Percentiles rank a stretch among this genome's conserved stretches.
Conservation (phyloP, 2,888 invertebrate species). For the Hirtodrosophila cameraria region DNA sequence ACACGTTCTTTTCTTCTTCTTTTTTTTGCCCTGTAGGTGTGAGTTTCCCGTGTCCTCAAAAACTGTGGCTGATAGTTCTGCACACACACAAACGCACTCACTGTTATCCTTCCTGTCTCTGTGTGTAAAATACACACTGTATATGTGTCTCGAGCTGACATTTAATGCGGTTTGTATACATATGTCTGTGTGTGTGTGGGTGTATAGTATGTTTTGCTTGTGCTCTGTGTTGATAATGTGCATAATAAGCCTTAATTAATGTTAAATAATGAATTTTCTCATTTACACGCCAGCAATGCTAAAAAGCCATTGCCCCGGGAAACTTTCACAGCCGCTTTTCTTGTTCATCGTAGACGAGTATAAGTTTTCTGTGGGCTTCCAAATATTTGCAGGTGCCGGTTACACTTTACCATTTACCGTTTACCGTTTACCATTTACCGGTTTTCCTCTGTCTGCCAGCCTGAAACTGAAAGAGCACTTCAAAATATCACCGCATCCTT, state of each 20-base stretch:
- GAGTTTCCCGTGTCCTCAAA: conserved; percentile 6
- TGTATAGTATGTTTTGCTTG: conserved; percentile 10
- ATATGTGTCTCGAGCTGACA: conserved; percentile 55
- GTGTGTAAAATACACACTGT: conserved; percentile 16
- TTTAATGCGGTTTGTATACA: conserved; percentile 58
- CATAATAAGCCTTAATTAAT: conserved; percentile 80
- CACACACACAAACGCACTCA: conserved; percentile 21
- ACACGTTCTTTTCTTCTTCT: conserved; percentile 40
- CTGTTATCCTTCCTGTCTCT: conserved; percentile 7
- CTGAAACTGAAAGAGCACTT: conserved; percentile 7
- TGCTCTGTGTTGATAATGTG: conserved; percentile 72
- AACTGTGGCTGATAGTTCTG: conserved; percentile 55
- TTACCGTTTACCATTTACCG: conserved; percentile 10
- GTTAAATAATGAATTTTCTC: conserved; percentile 80
- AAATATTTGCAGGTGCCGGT: conserved; percentile 59
- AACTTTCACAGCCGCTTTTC: conserved; percentile 40
- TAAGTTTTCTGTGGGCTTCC: conserved; percentile 53
- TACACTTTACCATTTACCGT: conserved; percentile 15
- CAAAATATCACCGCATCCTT: conserved; percentile 8
- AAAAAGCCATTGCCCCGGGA: conserved; percentile 54
- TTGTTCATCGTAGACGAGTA: conserved; percentile 21
- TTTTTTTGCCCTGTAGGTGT: conserved; percentile 17
- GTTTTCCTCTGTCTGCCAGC: not conserved
- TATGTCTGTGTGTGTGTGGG: conserved; percentile 17
- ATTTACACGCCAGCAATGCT: conserved; percentile 66